A percentile compares a stretch with the other conserved stretches of the same genome.
These are phyloP conservation scores for Cybosia mesomella DNA, from an alignment of 2,888 invertebrate species.

Conservation along the genomic window DNA sequence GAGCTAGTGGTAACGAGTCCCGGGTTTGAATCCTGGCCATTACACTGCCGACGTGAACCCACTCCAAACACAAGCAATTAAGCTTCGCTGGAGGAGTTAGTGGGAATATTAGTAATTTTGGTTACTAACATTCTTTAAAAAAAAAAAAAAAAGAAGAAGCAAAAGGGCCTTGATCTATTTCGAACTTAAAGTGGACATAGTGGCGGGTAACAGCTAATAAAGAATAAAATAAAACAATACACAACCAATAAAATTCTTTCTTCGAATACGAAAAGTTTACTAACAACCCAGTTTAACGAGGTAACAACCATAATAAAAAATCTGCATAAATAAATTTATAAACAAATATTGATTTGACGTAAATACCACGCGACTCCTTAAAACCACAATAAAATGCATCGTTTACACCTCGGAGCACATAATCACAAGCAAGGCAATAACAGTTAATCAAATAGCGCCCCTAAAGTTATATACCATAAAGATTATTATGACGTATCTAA, in stretches of 20 bases:
- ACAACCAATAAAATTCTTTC: background rate
- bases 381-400: slow-evolving; percentile 66
- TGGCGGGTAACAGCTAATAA: background rate
- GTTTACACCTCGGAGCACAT: slow-evolving; percentile 53
- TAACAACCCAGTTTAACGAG: slow-evolving; percentile 30
- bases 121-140: too few species aligned
- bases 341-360: slow-evolving; percentile 45
- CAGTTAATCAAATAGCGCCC: slow-evolving; percentile 61
- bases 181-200: background rate
- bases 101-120: too few species aligned
- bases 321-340: slow-evolving; percentile 13
- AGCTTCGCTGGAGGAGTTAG: too few species aligned
- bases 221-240: background rate
- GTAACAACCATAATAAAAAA: background rate
- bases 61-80: too few species aligned
- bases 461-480: slow-evolving; percentile 59
- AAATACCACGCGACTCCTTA: slow-evolving; percentile 51
- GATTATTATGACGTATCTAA: slow-evolving; percentile 63
- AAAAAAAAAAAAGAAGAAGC: too few species aligned
- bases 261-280: slow-evolving; percentile 16
- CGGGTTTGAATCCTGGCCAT: too few species aligned
- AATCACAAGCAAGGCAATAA: slow-evolving; percentile 60
- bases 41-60: too few species aligned
- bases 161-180: background rate
- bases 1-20: too few species aligned